Conservation (phyloP, 2,888 invertebrate species). For the Hermodice carunculata region DNA sequence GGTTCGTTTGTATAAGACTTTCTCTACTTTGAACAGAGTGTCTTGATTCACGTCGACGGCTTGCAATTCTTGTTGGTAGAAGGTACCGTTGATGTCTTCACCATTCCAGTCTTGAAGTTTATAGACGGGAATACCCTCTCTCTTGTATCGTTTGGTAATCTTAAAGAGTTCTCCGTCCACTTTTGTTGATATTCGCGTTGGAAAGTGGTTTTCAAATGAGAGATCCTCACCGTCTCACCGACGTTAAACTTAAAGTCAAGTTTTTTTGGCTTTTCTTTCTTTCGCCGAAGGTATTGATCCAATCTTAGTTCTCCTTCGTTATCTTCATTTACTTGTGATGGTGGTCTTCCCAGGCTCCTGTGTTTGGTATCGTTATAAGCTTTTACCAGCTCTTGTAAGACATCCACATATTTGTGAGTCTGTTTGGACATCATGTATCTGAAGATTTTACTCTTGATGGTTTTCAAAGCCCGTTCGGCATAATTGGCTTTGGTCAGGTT, state of each 20-base stretch:
- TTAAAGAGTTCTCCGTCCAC: conserved; percentile 6
- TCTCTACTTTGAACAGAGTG: neutral
- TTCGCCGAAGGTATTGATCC: neutral
- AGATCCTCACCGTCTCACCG: conserved; percentile 3
- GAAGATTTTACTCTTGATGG: conserved; percentile 2
- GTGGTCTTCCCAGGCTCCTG: conserved; percentile 1
- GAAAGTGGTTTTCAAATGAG: neutral
- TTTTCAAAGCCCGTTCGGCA: conserved; percentile 1
- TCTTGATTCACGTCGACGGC: neutral
- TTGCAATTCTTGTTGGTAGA: conserved; percentile 11
- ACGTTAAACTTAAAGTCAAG: conserved; percentile 1
- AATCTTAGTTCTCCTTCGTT: conserved; percentile 6
- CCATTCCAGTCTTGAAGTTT: neutral
- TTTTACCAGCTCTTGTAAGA: conserved; percentile 7
- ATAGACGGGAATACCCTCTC: neutral
- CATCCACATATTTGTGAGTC: neutral
- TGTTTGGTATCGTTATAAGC: conserved; percentile 2
- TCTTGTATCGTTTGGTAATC: neutral
- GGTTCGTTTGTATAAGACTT: neutral
- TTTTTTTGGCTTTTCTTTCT: neutral
- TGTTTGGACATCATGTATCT: neutral
- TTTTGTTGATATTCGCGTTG: conserved; percentile 2
- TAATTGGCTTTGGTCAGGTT: neutral
- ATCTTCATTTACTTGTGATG: neutral
- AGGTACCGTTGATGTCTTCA: conserved; percentile 10